Base-by-base conservation (phyloP, 2,888 invertebrate species). In the Ditylenchus weischeri region DNA sequence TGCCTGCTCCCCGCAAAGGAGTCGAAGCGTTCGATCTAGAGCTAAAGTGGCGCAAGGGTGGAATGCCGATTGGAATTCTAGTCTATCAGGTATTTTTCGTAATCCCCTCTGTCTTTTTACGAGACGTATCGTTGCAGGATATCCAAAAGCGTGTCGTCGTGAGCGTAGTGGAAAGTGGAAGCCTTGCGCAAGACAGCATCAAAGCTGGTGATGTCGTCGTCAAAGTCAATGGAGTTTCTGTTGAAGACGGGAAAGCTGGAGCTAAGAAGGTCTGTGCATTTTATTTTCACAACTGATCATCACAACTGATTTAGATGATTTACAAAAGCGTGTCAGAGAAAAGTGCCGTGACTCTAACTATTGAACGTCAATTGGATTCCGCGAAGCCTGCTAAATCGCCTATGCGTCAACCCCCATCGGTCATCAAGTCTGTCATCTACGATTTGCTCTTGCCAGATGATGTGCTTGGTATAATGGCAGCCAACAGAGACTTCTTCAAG, bases 21-120 rank as follows among this genome's bases (percentile, higher is more conserved):
- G 49, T 69, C 62, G 67, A 72, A 54, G 65, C 74, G 65, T 64
- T 69, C 57, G 77, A 76, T 57, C 64, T 77, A 50, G 69, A 72
- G 47, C 57, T 77, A 66, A 69, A 65, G 21, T 77, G 75, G 69
- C 66, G 75, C 29, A 60, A 62, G 8, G 74, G 77, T 8, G 77
- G 77, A 36, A 74, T 73, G 57, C 73, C 75, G 21, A 70, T 73
- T 58, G 77, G 77, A 50, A 70, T 77, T 29, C 72, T 77, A 57
- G 75, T 77, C 64, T 75, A 75, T 65, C 62, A 74, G 62, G 72
- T 71, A n/a, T 23, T 10, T 19, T 38, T 54, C 38, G 11, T 38
- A 8, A 8, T 38, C 11, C 38, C 6, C 38, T 38, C 38, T 38
- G 38, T 38, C 11, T 54, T 13, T 38, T 8, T 38, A n/a, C n/a